Evolutionary conservation across 92 coral and sea anemone species (phyloP).

Genomic region (Phenganax subtilis): DNA sequence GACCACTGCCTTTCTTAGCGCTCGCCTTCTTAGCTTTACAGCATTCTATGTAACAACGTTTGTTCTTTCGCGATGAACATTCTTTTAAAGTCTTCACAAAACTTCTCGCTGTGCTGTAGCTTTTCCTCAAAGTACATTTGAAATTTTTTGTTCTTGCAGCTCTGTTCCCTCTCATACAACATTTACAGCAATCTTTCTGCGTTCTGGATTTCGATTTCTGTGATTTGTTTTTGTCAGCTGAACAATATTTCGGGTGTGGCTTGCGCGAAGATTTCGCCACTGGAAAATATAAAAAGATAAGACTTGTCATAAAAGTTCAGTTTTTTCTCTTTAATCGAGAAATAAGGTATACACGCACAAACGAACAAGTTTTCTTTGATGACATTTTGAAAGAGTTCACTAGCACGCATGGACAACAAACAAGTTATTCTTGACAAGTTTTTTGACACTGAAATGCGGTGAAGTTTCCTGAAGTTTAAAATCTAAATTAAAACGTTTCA

Average conservation of each 20-base stretch:
- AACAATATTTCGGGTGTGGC: neutral
- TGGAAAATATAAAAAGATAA: neutral
- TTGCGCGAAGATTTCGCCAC: neutral
- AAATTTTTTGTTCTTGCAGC: neutral
- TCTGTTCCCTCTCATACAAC: neutral
- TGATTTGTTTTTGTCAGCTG: neutral
- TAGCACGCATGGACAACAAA: too few species aligned
- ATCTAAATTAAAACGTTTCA: too few species aligned
- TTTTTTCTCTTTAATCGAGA: too few species aligned
- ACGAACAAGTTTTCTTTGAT: too few species aligned
- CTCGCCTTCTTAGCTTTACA: neutral
- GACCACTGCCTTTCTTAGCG: neutral
- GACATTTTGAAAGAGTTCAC: too few species aligned
- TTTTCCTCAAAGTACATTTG: neutral
- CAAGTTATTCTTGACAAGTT: too few species aligned
- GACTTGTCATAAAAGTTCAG: too few species aligned
- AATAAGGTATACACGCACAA: too few species aligned
- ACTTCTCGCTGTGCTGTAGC: neutral
- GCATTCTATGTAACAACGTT: conserved; percentile 5
- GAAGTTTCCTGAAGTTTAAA: too few species aligned
- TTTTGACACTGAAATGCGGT: too few species aligned
- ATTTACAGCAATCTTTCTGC: neutral
- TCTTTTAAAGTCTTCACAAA: neutral
- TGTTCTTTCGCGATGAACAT: neutral
- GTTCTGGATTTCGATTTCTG: neutral